Percentiles rank a stretch among this genome's conserved stretches.
Evolutionary conservation across 1,140 invertebrate genomes (phyloP).

Genomic region (Pygmarrhopalites habei): DNA sequence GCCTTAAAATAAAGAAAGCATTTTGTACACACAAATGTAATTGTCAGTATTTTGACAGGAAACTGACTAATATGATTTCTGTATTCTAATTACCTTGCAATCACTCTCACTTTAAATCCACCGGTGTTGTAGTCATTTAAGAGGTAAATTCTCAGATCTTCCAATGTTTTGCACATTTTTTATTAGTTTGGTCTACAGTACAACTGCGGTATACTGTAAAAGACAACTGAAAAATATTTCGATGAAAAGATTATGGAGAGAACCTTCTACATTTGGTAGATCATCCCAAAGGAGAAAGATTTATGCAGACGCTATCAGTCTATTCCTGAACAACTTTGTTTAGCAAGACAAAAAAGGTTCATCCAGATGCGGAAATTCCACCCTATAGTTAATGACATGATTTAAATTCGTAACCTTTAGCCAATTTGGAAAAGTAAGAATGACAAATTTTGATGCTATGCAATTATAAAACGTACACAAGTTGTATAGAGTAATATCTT

Average conservation of each 20-base stretch:
- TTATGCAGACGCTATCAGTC: neutral
- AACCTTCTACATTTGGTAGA: neutral
- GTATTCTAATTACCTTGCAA: neutral
- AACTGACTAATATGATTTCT: neutral
- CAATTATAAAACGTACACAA: too few relatives aligned
- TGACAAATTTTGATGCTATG: too few relatives aligned
- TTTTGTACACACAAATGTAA: neutral
- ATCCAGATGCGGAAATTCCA: too few relatives aligned
- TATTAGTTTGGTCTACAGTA: neutral
- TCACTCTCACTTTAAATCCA: neutral
- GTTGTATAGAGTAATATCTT: too few relatives aligned
- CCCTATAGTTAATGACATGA: too few relatives aligned
- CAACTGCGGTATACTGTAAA: neutral
- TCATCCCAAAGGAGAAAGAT: neutral
- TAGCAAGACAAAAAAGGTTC: too few relatives aligned
- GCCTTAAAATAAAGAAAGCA: neutral
- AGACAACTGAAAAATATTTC: neutral
- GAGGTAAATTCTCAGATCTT: neutral
- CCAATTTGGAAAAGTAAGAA: too few relatives aligned
- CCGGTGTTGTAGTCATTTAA: slow-evolving; percentile 1
- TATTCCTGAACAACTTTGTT: too few relatives aligned
- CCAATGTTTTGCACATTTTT: neutral
- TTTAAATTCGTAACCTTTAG: too few relatives aligned
- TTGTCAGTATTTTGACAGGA: neutral
- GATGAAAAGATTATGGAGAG: too few relatives aligned